phyloP scores from a whole-genome alignment of 2,888 invertebrate species.

The Disparrhopalites patrizii region DNA sequence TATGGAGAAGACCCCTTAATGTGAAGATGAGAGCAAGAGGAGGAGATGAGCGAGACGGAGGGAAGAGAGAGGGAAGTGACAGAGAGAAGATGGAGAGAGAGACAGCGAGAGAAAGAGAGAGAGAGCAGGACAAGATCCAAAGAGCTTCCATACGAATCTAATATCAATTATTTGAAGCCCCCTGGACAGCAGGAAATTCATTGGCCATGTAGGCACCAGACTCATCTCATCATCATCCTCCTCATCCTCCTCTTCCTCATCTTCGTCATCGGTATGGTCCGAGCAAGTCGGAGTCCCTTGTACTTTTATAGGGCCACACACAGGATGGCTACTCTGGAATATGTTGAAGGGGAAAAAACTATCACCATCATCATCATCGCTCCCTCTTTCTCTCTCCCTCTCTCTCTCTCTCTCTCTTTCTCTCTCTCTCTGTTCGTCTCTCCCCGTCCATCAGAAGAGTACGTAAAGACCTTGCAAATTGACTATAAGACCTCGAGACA shows the following conservation, averaged over 20 bases:
- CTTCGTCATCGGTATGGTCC: background rate
- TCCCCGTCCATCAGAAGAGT: background rate
- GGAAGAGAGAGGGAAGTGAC: no score
- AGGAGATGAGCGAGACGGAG: background rate
- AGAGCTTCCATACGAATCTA: slow-evolving; percentile 43
- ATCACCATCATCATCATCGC: slow-evolving; percentile 26
- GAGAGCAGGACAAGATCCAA: slow-evolving; percentile 29
- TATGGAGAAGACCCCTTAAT: slow-evolving; percentile 39
- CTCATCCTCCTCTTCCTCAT: no score
- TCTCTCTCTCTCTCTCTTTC: background rate
- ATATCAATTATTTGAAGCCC: slow-evolving; percentile 48
- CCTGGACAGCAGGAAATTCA: slow-evolving; percentile 47
- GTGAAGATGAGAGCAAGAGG: slow-evolving; percentile 38
- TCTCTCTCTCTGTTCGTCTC: background rate
- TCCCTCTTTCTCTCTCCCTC: no score
- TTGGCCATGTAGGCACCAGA: slow-evolving; percentile 37
- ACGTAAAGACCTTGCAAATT: slow-evolving; percentile 23
- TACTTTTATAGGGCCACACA: background rate
- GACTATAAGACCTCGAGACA: slow-evolving; percentile 9
- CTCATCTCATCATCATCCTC: slow-evolving; percentile 21
- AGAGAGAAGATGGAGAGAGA: slow-evolving; percentile 39
- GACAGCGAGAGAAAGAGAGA: background rate
- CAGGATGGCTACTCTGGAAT: background rate
- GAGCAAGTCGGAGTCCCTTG: background rate
- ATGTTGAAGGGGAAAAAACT: background rate